These are phyloP conservation scores for Pygathrix nemaeus DNA, from an alignment of 2,113 vertebrate genomes.

Conservation along the genomic window DNA sequence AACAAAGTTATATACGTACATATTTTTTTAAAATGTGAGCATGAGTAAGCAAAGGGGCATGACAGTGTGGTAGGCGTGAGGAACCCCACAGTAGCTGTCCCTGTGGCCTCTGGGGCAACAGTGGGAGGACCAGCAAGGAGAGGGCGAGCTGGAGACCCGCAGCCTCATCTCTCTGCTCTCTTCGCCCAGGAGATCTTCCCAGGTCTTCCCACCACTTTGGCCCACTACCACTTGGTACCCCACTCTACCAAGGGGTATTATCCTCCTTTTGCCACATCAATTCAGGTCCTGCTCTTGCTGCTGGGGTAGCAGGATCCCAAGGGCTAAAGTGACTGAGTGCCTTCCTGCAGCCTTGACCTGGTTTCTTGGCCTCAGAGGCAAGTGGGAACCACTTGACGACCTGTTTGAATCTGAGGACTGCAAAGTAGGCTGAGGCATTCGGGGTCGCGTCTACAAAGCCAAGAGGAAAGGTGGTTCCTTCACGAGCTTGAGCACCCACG, in stretches of 20 bases:
- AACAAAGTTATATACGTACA: background rate
- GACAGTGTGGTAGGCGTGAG: too few species aligned
- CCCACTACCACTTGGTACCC: conserved; percentile 61
- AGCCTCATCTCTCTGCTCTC: background rate
- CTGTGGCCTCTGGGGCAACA: background rate
- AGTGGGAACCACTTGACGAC: conserved; percentile 92
- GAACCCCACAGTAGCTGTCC: background rate
- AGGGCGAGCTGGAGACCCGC: background rate
- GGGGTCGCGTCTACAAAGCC: conserved; percentile 95
- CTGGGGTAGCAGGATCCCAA: background rate
- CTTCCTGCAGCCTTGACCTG: background rate
- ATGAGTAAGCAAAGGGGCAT: background rate
- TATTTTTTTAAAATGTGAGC: background rate
- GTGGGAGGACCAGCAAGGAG: background rate
- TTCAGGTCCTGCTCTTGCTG: conserved; percentile 18
- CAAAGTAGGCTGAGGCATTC: conserved; percentile 93
- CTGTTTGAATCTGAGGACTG: conserved; percentile 95
- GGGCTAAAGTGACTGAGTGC: background rate
- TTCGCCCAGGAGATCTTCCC: background rate
- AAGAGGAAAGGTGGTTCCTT: conserved; percentile 95
- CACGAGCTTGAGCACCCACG: conserved; percentile 94
- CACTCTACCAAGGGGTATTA: conserved; percentile 27
- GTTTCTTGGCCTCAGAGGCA: conserved; percentile 51
- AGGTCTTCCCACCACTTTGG: background rate
- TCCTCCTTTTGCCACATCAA: background rate